Base-by-base conservation (phyloP, 2,888 invertebrate genomes). In the Gnatocerus cornutus region DNA sequence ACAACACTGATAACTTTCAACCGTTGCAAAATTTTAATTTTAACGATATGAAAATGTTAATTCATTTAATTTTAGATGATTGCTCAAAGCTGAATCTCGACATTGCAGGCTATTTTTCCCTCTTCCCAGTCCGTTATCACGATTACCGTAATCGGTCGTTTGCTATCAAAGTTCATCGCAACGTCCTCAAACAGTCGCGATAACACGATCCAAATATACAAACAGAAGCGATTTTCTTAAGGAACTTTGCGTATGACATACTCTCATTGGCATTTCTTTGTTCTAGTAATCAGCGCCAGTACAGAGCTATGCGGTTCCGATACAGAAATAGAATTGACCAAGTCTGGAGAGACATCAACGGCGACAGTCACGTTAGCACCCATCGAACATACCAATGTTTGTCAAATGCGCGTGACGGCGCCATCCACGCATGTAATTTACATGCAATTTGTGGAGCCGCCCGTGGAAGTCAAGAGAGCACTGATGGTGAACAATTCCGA, bases 341-440 rank as follows among this genome's bases (percentile, higher is more conserved):
- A 74, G 33, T 67, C 71, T 14, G 78, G 78, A 2, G 73, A 75
- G 61, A 71, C 75, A 9, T 75, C 80, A 5, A 75, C 80, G 5
- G 71, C 74, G 39, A 77, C 76, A 14, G 66, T 80, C 13, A 68
- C 71, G 16, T 70, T 80, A 50, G 72, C 74, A 30, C 73, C 78
- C 9, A 70, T 65, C 21, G 69, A 73, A 48, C 52, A 71, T 43
- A 67, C 62, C 33, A 72, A 68, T 16, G 66, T 75, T 10, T 82
- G 82, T 68, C 76, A 74, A 53, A 56, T 79, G 21, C 66, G 71
- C 55, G 73, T 83, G 6, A 76, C 73, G 13, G 81, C 81, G 1
- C 82, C 83, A 3, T 71, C 72, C 39, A 78, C 80, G 2, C 80
- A 82, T 64, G 77, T 81, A 6, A 76, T 83, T 12, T 78, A 79